These are phyloP conservation scores for Synaphobranchus kaupii DNA, from an alignment of 2,797 vertebrate species.

Conservation along the genomic window DNA sequence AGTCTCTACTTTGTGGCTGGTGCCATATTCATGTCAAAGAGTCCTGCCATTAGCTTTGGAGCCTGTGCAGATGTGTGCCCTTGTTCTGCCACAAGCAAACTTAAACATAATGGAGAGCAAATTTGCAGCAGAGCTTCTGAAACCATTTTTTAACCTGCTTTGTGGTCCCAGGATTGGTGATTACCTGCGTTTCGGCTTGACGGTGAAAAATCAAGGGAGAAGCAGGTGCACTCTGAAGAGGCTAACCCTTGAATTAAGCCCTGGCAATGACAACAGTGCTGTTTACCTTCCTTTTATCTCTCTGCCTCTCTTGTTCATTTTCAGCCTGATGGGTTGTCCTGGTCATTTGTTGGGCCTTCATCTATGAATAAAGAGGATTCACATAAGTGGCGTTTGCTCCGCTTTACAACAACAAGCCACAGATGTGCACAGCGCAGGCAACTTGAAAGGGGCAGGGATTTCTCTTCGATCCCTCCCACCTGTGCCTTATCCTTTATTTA, in stretches of 20 bases:
- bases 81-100: neutral
- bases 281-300: conserved; percentile 33
- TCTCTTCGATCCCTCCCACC: neutral
- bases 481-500: neutral
- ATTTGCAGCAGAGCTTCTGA: neutral
- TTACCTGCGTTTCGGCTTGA: neutral
- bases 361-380: conserved; percentile 20
- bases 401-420: neutral
- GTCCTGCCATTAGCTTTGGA: neutral
- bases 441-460: neutral
- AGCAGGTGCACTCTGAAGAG: conserved; percentile 12
- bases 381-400: neutral
- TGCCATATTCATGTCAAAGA: neutral
- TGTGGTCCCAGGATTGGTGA: neutral
- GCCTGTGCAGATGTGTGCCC: neutral
- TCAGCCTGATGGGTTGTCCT: conserved; percentile 22
- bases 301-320: conserved; percentile 20
- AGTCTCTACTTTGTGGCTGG: neutral
- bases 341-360: conserved; percentile 38
- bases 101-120: neutral
- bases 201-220: neutral
- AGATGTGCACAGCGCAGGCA: neutral
- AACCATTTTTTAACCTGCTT: neutral
- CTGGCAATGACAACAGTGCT: neutral
- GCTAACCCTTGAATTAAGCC: conserved; percentile 17